Evolutionary conservation across 2,797 vertebrate genomes (phyloP), one percentile per base, ranked within the genome.

Genomic region (Vultur gryphus): DNA sequence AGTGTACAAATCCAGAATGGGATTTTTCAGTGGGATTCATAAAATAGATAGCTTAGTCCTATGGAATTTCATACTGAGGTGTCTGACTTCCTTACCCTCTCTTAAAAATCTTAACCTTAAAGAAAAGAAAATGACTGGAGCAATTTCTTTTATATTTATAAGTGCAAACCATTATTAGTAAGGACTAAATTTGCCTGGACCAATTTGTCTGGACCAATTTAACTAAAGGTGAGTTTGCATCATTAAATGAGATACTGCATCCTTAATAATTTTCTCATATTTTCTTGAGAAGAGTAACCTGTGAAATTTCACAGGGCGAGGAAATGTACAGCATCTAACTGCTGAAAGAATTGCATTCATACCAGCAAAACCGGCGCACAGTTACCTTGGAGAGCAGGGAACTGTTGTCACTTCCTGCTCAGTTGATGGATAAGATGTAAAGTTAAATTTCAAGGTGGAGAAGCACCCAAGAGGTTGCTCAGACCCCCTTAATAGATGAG

Each of bases 371-470:
- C 4, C 2, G 7, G 69, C 3, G 7, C 35, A 86, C 1, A 1
- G 26, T 91, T 93, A 87, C 52, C 88, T 72, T 87, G 58, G 89
- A 96, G 85, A 96, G n/a, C 35, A 66, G 12, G 28, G 31, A 70
- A 72, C 16, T 37, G 13, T 92, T 94, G 85, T 87, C 69, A 79
- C 37, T 92, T 95, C 82, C 77, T 2, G 1, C n/a, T 94, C 20
- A 46, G 35, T 58, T 94, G 83, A 90, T 84, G 72, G 84, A 71
- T 92, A 95, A 89, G 79, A 97, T 51, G 26, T 46, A 82, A 97
- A 96, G 84, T 72, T 82, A 94, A 87, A 92, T 95, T 97, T 95
- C 54, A 81, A 85, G 78, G 78, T 91, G 84, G 75, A 90, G 93
- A 95, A 89, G 71, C 24, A 91, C 59, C 48, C 58, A 75, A 79